These are phyloP conservation scores for Okamejei kenojei DNA, from an alignment of 2,797 vertebrate genomes.

Conservation along the genomic window DNA sequence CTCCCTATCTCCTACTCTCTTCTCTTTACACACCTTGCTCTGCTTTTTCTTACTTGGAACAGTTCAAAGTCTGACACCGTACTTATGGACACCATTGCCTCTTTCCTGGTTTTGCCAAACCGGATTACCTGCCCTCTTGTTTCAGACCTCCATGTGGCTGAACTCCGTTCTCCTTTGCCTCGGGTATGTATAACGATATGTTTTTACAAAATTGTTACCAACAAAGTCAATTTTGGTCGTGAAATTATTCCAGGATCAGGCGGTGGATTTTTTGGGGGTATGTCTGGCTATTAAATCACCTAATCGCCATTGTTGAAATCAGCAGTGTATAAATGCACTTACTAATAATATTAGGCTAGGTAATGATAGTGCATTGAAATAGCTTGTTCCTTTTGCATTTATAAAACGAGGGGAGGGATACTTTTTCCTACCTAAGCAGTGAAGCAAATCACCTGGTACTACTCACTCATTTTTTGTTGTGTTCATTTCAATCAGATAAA, in stretches of 20 bases:
- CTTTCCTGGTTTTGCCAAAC: conserved; percentile 85
- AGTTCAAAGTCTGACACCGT: conserved; percentile 84
- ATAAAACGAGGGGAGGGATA: too few species aligned
- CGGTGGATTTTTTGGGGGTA: neutral
- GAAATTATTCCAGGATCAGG: neutral
- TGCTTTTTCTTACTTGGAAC: conserved; percentile 41
- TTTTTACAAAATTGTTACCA: neutral
- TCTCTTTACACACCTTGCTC: neutral
- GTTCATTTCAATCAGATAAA: neutral
- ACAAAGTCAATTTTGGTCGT: neutral
- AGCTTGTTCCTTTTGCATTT: neutral
- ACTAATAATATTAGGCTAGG: neutral
- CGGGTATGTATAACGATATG: conserved; percentile 63
- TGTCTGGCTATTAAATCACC: neutral
- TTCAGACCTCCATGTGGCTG: conserved; percentile 75
- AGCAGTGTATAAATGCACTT: neutral
- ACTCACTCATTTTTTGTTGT: neutral
- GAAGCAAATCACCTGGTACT: neutral
- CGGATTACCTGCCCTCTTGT: conserved; percentile 81
- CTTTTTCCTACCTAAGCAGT: neutral
- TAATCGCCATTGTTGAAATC: neutral
- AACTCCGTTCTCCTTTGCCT: conserved; percentile 84
- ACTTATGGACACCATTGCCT: conserved; percentile 91
- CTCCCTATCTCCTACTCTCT: neutral
- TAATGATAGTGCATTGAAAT: neutral